A percentile compares a stretch with the other conserved stretches of the same genome.
phyloP scores from a whole-genome alignment of 2,113 vertebrate species.

The Anhinga rufa region DNA sequence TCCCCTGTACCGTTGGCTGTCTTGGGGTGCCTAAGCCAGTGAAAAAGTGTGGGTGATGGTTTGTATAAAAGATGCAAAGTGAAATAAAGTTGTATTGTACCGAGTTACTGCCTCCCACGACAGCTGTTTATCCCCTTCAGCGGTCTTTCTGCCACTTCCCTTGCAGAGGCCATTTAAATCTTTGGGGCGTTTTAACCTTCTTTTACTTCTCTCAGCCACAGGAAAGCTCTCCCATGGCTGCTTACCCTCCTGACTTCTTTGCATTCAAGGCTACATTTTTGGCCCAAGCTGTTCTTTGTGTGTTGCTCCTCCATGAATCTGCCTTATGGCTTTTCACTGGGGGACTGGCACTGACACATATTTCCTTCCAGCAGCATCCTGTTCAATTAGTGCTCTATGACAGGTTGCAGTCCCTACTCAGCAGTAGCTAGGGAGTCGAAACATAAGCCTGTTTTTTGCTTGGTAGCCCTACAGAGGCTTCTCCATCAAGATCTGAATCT shows the following conservation, averaged over 20 bases:
- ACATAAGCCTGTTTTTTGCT: constrained; percentile 63
- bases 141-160: neutral
- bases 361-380: constrained; percentile 55
- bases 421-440: constrained; percentile 49
- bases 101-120: neutral
- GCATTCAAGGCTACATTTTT: neutral
- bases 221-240: neutral
- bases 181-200: neutral
- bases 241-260: neutral
- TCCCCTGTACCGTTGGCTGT: neutral
- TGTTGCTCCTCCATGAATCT: neutral
- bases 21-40: neutral
- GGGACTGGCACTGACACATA: neutral
- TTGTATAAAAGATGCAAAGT: neutral
- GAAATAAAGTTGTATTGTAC: neutral
- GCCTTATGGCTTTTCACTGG: neutral
- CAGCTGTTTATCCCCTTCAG: neutral
- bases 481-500: constrained; percentile 59
- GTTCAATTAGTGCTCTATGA: constrained; percentile 63
- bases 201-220: neutral
- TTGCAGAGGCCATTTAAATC: neutral
- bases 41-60: neutral
- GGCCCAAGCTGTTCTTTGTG: neutral
- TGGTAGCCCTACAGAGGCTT: constrained; percentile 63
- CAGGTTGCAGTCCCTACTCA: constrained; percentile 21